Conservation (phyloP, 2,888 invertebrate species). For the Apodemia zela region DNA sequence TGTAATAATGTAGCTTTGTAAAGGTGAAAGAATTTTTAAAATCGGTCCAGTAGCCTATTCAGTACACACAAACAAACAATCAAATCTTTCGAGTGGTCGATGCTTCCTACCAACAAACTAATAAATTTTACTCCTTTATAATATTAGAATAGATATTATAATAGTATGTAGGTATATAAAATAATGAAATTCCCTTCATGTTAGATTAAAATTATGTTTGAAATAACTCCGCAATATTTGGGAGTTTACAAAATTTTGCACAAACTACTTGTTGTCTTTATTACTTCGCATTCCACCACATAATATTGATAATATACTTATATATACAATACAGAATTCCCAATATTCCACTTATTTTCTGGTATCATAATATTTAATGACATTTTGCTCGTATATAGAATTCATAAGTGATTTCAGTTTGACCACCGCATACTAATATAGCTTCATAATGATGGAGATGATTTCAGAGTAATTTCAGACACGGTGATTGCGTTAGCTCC, state of each 20-base stretch:
- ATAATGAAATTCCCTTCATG: not conserved
- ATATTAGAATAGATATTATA: too few relatives aligned
- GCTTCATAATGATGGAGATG: too few relatives aligned
- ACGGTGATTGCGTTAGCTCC: too few relatives aligned
- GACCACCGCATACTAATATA: not conserved
- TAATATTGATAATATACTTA: not conserved
- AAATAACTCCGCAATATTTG: not conserved
- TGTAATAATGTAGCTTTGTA: too few relatives aligned
- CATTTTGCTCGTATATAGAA: not conserved
- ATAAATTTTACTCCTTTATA: too few relatives aligned
- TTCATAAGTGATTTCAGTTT: not conserved
- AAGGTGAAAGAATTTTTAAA: too few relatives aligned
- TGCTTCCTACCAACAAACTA: too few relatives aligned
- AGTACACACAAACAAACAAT: too few relatives aligned
- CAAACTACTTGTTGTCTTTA: not conserved
- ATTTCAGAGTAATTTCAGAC: too few relatives aligned
- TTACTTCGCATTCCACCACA: not conserved
- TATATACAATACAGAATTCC: not conserved
- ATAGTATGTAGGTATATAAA: not conserved
- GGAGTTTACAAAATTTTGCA: not conserved
- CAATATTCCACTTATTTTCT: not conserved
- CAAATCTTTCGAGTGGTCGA: too few relatives aligned
- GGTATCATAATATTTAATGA: not conserved
- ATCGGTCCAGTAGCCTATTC: too few relatives aligned
- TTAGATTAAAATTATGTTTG: not conserved